Conservation (phyloP, 2,797 vertebrate genomes). For the Falco berigora region DNA sequence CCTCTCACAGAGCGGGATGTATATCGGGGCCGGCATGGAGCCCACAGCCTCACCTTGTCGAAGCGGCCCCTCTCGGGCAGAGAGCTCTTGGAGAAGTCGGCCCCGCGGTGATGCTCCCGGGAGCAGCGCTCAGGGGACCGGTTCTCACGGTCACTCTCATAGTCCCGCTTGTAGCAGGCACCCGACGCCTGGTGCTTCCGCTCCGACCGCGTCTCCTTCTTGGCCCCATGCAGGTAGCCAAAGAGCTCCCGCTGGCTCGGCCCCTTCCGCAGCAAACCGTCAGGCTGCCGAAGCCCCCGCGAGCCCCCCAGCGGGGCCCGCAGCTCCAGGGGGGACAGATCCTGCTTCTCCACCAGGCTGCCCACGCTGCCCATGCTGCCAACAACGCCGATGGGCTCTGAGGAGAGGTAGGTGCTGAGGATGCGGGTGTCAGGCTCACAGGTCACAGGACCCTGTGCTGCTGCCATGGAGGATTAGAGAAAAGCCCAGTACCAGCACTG, state of each 20-base stretch:
- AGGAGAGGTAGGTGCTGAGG: conserved; percentile 69
- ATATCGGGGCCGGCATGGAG: fast-evolving
- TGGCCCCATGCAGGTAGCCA: conserved; percentile 91
- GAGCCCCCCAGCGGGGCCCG: conserved; percentile 79
- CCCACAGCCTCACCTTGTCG: conserved; percentile 74
- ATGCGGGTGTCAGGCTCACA: conserved; percentile 79
- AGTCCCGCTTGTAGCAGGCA: conserved; percentile 74
- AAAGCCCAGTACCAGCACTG: conserved; percentile 75
- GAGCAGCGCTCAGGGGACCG: conserved; percentile 83
- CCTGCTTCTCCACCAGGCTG: conserved; percentile 92
- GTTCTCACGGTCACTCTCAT: conserved; percentile 75
- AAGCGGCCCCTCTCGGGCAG: conserved; percentile 84
- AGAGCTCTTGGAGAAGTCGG: conserved; percentile 90
- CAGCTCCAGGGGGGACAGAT: conserved; percentile 79
- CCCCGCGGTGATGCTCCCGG: conserved; percentile 80
- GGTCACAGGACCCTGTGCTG: conserved; percentile 85
- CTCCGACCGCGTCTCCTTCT: conserved; percentile 81
- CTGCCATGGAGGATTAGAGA: conserved; percentile 91
- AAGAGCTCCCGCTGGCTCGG: conserved; percentile 90
- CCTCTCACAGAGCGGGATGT: fast-evolving
- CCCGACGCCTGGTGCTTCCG: conserved; percentile 76
- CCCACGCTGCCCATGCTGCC: conserved; percentile 95
- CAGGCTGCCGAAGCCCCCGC: conserved; percentile 83
- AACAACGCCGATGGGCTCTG: conserved; percentile 55
- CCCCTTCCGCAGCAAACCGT: conserved; percentile 87